phyloP scores from a whole-genome alignment of 2,113 vertebrate species.

The Ctenomys sociabilis region DNA sequence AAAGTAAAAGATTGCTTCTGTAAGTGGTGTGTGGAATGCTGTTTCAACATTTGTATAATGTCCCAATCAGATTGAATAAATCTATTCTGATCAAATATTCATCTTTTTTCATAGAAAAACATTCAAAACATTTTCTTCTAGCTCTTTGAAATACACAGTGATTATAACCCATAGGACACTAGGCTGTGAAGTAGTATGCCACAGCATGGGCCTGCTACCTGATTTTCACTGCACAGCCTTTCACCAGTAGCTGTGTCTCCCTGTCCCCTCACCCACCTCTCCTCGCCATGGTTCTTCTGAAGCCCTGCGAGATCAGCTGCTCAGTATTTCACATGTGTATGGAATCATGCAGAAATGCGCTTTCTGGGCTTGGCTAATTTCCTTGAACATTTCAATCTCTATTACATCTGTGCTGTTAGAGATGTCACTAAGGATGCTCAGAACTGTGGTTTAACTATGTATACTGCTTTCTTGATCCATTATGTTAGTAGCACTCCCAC shows the following conservation, averaged over 20 bases:
- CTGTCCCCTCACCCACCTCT: neutral
- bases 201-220: neutral
- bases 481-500: neutral
- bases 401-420: neutral
- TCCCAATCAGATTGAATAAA: neutral
- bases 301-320: no score
- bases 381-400: neutral
- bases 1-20: neutral
- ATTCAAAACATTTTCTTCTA: neutral
- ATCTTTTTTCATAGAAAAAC: neutral
- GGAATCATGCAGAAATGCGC: no score
- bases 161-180: neutral
- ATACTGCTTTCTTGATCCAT: neutral
- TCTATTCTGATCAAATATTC: neutral
- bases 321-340: neutral
- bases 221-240: no score
- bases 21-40: neutral
- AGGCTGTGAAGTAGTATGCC: fast-evolving
- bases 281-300: fast-evolving
- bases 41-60: neutral
- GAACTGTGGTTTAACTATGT: neutral
- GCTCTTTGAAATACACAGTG: neutral
- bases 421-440: neutral
- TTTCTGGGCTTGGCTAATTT: neutral
- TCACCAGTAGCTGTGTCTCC: fast-evolving